Evolutionary conservation across 2,888 invertebrate species (phyloP).

Genomic region (Diarsia rubi): DNA sequence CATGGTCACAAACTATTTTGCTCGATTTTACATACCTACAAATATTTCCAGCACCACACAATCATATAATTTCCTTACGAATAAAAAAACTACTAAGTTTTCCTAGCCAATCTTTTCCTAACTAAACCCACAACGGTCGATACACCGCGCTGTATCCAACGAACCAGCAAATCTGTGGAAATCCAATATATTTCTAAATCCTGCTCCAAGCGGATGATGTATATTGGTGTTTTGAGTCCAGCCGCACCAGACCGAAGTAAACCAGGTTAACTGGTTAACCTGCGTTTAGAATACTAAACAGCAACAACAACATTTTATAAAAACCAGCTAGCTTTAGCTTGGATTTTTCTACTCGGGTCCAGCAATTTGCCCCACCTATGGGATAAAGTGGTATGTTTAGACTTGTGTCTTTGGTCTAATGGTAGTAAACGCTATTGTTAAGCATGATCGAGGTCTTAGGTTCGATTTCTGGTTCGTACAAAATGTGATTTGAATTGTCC

Average conservation of each 20-base stretch:
- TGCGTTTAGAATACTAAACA: constrained; percentile 57
- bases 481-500: background rate
- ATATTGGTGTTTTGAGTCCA: constrained; percentile 49
- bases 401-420: background rate
- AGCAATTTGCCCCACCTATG: background rate
- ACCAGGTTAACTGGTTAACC: constrained; percentile 47
- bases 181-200: constrained; percentile 56
- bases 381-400: background rate
- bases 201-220: constrained; percentile 46
- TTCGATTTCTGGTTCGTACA: background rate
- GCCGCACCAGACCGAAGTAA: constrained; percentile 42
- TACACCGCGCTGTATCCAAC: constrained; percentile 12
- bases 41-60: background rate
- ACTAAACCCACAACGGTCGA: constrained; percentile 11
- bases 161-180: constrained; percentile 40
- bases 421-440: background rate
- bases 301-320: constrained; percentile 36
- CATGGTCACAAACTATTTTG: too few relatives aligned
- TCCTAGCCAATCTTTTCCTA: constrained; percentile 1
- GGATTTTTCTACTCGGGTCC: background rate
- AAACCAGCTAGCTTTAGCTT: constrained; percentile 14
- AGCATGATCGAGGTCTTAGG: background rate
- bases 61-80: background rate
- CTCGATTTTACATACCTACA: background rate
- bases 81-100: background rate